Evolutionary conservation across 2,888 invertebrate genomes (phyloP).

Genomic region (Buathra laborator): DNA sequence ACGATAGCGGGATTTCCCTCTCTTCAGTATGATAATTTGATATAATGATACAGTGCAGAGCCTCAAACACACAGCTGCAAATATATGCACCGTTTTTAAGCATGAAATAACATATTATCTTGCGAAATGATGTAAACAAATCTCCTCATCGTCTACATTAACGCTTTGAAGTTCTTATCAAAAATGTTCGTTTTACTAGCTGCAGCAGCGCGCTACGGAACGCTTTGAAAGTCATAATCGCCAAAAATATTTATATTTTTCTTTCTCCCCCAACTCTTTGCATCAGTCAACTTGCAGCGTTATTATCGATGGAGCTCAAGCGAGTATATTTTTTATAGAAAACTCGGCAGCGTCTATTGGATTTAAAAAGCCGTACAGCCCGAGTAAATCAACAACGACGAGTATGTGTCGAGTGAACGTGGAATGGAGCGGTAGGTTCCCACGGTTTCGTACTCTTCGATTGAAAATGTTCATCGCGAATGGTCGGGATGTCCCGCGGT

Average conservation of each 20-base stretch:
- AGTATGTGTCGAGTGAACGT: background rate
- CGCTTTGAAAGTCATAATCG: too few relatives aligned
- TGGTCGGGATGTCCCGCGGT: background rate
- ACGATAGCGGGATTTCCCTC: background rate
- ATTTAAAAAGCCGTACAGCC: background rate
- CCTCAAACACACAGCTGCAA: background rate
- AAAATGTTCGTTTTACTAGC: background rate
- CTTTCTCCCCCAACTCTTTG: too few relatives aligned
- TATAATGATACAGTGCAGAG: background rate
- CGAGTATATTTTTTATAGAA: background rate
- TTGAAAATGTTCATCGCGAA: constrained; percentile 2
- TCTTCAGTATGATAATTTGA: background rate
- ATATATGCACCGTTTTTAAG: background rate
- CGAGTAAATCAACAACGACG: background rate
- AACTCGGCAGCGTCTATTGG: background rate
- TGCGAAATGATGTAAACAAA: background rate
- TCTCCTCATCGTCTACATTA: background rate
- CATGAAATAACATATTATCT: background rate
- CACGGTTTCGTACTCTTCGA: constrained; percentile 5
- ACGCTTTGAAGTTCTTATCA: background rate
- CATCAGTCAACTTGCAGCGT: too few relatives aligned
- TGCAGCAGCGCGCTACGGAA: too few relatives aligned
- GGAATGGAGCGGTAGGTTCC: background rate
- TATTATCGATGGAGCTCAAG: background rate
- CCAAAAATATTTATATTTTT: too few relatives aligned